Evolutionary conservation across 1,140 invertebrate species (phyloP).

Genomic region (Helicoverpa zea): DNA sequence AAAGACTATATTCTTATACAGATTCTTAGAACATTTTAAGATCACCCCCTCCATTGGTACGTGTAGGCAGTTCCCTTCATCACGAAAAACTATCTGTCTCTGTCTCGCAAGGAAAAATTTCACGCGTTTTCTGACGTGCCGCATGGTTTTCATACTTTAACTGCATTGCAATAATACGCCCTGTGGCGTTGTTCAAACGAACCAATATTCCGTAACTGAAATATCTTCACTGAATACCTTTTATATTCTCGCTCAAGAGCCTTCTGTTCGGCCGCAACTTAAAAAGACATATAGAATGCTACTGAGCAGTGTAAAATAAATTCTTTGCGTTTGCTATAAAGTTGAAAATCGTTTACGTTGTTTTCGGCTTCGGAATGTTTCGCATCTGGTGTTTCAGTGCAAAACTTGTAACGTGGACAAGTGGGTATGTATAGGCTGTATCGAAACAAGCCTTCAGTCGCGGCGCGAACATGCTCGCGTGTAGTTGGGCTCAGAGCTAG

Average conservation of each 20-base stretch:
- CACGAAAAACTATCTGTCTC: slow-evolving; percentile 79
- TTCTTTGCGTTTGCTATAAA: slow-evolving; percentile 12
- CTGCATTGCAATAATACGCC: slow-evolving; percentile 48
- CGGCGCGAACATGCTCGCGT: slow-evolving; percentile 74
- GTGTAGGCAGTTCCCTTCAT: slow-evolving; percentile 83
- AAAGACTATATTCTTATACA: slow-evolving; percentile 60
- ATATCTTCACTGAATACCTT: slow-evolving; percentile 50
- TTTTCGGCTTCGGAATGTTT: slow-evolving; percentile 54
- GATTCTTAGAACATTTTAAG: slow-evolving; percentile 81
- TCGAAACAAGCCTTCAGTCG: slow-evolving; percentile 80
- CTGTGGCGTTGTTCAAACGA: slow-evolving; percentile 22
- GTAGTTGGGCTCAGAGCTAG: slow-evolving; percentile 62
- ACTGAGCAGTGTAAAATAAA: slow-evolving; percentile 22
- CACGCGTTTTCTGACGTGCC: slow-evolving; percentile 68
- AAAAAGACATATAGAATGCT: slow-evolving; percentile 48
- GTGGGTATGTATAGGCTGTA: slow-evolving; percentile 75
- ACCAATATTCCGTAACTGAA: slow-evolving; percentile 50
- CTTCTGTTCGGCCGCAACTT: not conserved
- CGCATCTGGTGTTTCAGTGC: slow-evolving; percentile 47
- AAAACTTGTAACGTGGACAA: slow-evolving; percentile 84
- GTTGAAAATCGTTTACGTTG: slow-evolving; percentile 32
- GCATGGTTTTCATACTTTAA: slow-evolving; percentile 63
- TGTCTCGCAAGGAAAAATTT: slow-evolving; percentile 80
- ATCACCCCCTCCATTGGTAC: slow-evolving; percentile 79
- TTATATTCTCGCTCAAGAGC: slow-evolving; percentile 47